A percentile compares a stretch with the other conserved stretches of the same genome.
These are phyloP conservation scores for Antechinus stuartii DNA, from an alignment of 2,113 vertebrate species.

Conservation along the genomic window DNA sequence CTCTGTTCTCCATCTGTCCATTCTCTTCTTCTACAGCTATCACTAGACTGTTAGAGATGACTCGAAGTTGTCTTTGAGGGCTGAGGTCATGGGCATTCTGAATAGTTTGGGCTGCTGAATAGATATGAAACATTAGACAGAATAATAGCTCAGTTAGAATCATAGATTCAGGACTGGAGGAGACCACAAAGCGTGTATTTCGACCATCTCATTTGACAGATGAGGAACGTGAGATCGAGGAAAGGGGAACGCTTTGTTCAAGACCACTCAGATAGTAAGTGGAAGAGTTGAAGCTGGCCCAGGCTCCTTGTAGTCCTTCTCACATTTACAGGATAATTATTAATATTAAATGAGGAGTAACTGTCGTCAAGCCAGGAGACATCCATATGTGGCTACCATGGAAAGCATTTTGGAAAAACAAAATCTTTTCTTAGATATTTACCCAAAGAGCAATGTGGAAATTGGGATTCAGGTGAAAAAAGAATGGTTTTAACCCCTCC, in stretches of 20 bases:
- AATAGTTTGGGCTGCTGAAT: background rate
- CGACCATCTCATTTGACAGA: background rate
- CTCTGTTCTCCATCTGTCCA: background rate
- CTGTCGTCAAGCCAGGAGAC: background rate
- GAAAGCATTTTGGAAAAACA: background rate
- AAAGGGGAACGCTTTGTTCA: background rate
- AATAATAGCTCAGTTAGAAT: background rate
- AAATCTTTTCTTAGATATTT: background rate
- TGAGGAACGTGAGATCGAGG: background rate
- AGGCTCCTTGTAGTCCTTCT: background rate
- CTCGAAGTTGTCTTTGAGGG: background rate
- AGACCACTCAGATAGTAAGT: background rate
- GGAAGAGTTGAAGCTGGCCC: background rate
- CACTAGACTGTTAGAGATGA: background rate
- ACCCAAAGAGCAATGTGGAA: background rate
- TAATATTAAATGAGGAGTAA: background rate
- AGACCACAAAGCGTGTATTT: background rate
- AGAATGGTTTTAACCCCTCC: background rate
- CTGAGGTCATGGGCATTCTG: background rate
- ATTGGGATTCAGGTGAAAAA: background rate
- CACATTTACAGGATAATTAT: background rate
- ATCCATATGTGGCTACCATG: background rate
- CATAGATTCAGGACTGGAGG: background rate
- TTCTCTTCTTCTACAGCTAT: background rate
- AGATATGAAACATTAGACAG: background rate